These are phyloP conservation scores for Ctenopoma multispine DNA, from an alignment of 2,797 vertebrate species.

Conservation along the genomic window DNA sequence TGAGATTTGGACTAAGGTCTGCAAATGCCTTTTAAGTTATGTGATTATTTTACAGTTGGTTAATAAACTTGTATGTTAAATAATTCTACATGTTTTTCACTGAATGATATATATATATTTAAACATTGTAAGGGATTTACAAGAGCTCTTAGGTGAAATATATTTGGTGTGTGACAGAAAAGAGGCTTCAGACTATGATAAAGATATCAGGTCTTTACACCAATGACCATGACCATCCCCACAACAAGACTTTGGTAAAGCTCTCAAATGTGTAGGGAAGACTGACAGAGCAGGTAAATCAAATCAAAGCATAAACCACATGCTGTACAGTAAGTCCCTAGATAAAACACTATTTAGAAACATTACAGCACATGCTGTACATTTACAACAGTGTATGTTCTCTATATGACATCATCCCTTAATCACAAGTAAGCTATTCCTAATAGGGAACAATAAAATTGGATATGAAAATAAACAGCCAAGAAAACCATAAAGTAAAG, in stretches of 20 bases:
- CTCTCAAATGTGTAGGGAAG: constrained; percentile 90
- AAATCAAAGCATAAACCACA: constrained; percentile 80
- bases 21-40: background rate
- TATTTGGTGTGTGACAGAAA: constrained; percentile 54
- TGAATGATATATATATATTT: background rate
- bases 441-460: constrained; percentile 56
- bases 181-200: constrained; percentile 82
- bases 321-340: constrained; percentile 55
- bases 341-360: constrained; percentile 65
- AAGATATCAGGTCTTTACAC: constrained; percentile 91
- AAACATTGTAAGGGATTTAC: constrained; percentile 16
- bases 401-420: constrained; percentile 35
- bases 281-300: constrained; percentile 90
- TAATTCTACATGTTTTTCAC: background rate
- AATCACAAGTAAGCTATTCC: constrained; percentile 49
- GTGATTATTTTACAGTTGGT: background rate
- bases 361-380: constrained; percentile 24
- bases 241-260: constrained; percentile 88
- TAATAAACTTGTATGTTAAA: background rate
- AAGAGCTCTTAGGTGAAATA: constrained; percentile 81
- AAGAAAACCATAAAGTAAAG: constrained; percentile 50
- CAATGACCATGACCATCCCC: constrained; percentile 87
- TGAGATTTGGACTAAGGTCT: constrained; percentile 29
- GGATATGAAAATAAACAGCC: constrained; percentile 54
- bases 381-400: background rate